These are phyloP conservation scores for Picus viridis DNA, from an alignment of 2,797 vertebrate species.

Conservation along the genomic window DNA sequence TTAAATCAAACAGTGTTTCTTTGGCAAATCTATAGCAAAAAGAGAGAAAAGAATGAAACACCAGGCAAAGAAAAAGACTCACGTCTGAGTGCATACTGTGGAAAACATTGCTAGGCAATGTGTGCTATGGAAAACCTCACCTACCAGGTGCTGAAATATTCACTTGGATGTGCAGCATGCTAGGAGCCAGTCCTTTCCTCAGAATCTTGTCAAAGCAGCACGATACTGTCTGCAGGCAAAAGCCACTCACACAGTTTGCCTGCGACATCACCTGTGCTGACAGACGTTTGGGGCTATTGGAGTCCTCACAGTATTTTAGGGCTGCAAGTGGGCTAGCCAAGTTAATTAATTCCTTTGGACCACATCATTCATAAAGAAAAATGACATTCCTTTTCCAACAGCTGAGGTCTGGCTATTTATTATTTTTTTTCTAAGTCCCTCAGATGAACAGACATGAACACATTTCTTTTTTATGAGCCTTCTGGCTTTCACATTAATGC, in stretches of 20 bases:
- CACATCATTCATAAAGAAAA: not conserved
- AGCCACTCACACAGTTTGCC: not conserved
- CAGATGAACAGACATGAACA: not conserved
- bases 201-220: not conserved
- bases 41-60: not conserved
- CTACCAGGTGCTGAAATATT: slow-evolving; percentile 24
- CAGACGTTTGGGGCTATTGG: not conserved
- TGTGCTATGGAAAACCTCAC: not conserved
- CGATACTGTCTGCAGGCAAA: slow-evolving; percentile 17
- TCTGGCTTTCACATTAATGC: not conserved
- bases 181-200: not conserved
- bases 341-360: slow-evolving; percentile 33
- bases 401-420: not conserved
- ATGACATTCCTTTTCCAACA: not conserved
- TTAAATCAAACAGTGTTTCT: slow-evolving; percentile 4
- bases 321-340: not conserved
- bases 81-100: not conserved
- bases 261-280: slow-evolving; percentile 14
- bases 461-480: slow-evolving; percentile 22
- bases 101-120: not conserved
- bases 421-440: not conserved
- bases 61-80: not conserved
- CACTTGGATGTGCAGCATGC: not conserved
- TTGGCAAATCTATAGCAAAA: not conserved
- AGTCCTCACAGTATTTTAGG: not conserved